Conservation (phyloP, 2,113 vertebrate genomes). For the Phocoena phocoena region DNA sequence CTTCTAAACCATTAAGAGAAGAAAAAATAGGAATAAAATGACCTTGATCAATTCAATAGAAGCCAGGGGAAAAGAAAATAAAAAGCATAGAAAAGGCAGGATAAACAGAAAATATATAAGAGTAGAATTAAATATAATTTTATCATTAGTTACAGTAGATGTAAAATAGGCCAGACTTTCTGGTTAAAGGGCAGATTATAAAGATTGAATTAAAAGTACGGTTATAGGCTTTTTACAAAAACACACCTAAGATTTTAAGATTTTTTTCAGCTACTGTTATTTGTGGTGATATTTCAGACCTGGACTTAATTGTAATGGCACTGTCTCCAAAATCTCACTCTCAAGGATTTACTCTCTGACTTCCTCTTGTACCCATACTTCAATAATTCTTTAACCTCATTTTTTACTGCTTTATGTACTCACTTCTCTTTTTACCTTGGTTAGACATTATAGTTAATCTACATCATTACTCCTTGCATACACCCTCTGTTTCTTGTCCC, state of each 20-base stretch:
- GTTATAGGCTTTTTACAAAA: not conserved
- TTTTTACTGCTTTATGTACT: not conserved
- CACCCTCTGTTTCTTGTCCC: not conserved
- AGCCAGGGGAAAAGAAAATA: not conserved
- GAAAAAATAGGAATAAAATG: not conserved
- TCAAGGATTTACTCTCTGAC: not conserved
- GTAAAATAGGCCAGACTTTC: not conserved
- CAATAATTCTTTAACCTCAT: not conserved
- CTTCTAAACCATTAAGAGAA: not conserved
- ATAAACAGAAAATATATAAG: not conserved
- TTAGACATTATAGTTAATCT: not conserved
- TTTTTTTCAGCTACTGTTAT: not conserved
- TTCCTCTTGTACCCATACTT: not conserved
- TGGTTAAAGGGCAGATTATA: not conserved
- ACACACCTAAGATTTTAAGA: not conserved
- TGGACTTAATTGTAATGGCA: not conserved
- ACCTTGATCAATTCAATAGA: not conserved
- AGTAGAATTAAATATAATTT: not conserved
- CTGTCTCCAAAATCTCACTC: not conserved
- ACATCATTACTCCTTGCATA: not conserved
- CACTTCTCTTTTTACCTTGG: not conserved
- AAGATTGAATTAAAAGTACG: not conserved
- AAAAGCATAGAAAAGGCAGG: not conserved
- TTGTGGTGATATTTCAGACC: not conserved
- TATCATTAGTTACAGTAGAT: not conserved